phyloP scores from a whole-genome alignment of 2,888 invertebrate species.

The Hypena proboscidalis region DNA sequence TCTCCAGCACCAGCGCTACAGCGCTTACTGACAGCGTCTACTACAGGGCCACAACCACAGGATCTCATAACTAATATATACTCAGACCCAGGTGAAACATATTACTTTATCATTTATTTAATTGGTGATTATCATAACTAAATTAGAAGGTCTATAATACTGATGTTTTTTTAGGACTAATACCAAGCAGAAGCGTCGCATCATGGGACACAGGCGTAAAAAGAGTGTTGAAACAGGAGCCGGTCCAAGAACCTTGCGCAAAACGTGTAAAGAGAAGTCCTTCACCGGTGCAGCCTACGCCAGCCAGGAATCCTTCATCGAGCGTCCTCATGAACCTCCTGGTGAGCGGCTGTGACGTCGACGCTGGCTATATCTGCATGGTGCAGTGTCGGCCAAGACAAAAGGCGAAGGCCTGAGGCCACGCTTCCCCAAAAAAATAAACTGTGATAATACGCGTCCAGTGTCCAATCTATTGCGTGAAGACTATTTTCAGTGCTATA shows the following conservation, averaged over 20 bases:
- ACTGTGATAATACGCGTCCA: constrained; percentile 83
- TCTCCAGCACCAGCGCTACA: constrained; percentile 74
- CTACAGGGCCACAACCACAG: constrained; percentile 76
- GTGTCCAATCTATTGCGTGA: constrained; percentile 69
- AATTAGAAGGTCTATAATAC: background rate
- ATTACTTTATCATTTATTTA: background rate
- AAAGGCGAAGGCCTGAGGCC: constrained; percentile 76
- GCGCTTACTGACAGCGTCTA: constrained; percentile 69
- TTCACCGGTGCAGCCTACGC: constrained; percentile 57
- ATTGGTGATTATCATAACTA: background rate
- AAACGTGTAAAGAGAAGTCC: constrained; percentile 76
- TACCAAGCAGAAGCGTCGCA: constrained; percentile 70
- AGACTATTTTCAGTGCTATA: constrained; percentile 47
- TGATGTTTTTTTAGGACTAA: constrained; percentile 59
- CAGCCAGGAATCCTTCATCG: constrained; percentile 83
- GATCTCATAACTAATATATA: constrained; percentile 80
- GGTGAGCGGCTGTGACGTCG: constrained; percentile 97
- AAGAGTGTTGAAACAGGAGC: constrained; percentile 72
- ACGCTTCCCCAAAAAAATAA: constrained; percentile 50
- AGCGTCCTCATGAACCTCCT: constrained; percentile 97
- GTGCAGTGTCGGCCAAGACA: constrained; percentile 87
- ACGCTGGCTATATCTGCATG: constrained; percentile 95
- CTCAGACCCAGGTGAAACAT: constrained; percentile 72
- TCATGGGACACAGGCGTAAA: constrained; percentile 75
- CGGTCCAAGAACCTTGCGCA: constrained; percentile 70